phyloP scores from a whole-genome alignment of 2,113 vertebrate genomes.

The Phyllopteryx taeniolatus region DNA sequence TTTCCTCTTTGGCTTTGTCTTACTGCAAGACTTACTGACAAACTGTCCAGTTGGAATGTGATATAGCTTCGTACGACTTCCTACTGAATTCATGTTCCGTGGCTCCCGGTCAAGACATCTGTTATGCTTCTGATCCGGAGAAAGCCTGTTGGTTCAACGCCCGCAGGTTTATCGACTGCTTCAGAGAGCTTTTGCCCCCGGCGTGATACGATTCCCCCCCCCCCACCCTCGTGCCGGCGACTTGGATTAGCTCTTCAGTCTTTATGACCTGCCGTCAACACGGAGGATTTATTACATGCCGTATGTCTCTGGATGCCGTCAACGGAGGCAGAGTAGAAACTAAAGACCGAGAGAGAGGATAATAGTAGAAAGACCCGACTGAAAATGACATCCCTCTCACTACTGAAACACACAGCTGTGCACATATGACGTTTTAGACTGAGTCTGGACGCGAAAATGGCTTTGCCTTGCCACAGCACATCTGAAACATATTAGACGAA shows the following conservation, averaged over 20 bases:
- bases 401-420: slow-evolving; percentile 19
- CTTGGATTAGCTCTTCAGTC: slow-evolving; percentile 53
- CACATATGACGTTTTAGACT: not conserved
- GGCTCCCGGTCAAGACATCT: slow-evolving; percentile 9
- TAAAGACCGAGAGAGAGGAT: slow-evolving; percentile 9
- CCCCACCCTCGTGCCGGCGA: slow-evolving; percentile 15
- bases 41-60: slow-evolving; percentile 3
- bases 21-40: not conserved
- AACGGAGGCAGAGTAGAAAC: slow-evolving; percentile 1
- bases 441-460: slow-evolving; percentile 1
- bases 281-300: slow-evolving; percentile 35
- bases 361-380: not conserved
- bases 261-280: slow-evolving; percentile 39
- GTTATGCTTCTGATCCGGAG: not conserved
- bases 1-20: slow-evolving; percentile 1
- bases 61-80: not conserved
- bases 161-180: slow-evolving; percentile 27
- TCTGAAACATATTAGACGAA: slow-evolving; percentile 13
- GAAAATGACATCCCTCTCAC: slow-evolving; percentile 30
- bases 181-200: slow-evolving; percentile 35
- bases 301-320: slow-evolving; percentile 18
- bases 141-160: slow-evolving; percentile 14
- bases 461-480: not conserved
- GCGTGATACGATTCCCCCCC: slow-evolving; percentile 30
- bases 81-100: not conserved